Base-by-base conservation (phyloP, 2,797 vertebrate species). In the Sebastes vulpes region DNA sequence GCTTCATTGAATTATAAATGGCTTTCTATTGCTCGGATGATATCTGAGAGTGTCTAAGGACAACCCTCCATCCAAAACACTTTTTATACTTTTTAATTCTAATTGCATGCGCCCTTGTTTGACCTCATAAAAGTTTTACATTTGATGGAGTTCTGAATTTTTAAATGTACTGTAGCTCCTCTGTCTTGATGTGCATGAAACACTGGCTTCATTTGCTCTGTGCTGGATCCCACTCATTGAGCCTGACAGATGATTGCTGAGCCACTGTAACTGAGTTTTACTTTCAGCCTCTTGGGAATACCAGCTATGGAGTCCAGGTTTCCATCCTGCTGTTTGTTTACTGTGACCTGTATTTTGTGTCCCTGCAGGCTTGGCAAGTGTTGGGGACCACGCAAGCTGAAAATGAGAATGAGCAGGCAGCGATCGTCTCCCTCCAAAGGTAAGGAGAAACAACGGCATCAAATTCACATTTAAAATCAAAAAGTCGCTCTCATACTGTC, bases 361-460 rank as follows among this genome's bases (percentile, higher is more conserved):
- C 67, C 56, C 85, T 82, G 77, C 89, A 99, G 99, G 99, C 99
- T 20, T 99, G 99, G 99, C 98, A 99, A 89, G 98, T 98, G 87
- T 94, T 99, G 81, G 98, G 99, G 52, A 98, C 98, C 85, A 98
- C 98, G 63, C 99, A 99, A 84, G 99, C 99, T 21, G 98, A 99
- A 93, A 99, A 99, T 87, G 99, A 99, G 91, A 99, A 99, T 0
- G 99, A 99, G 88, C 99, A 99, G 83, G 97, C 97, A 92, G 99
- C 99, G 2, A 99, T 99, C 90, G 98, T 99, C 83, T 98, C 98
- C 94, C 98, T 99, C 93, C 99, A 99, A 96, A 99, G 98, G 99
- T 99, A 97, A 89, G 85, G 67, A 77, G 72, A 82, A 78, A 88
- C 81, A 78, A 77, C 65, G 91, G 83, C 88, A 90, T 56, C 74